Evolutionary conservation across 2,113 vertebrate species (phyloP), one percentile per base, ranked within the genome.

Genomic region (Equus przewalskii): DNA sequence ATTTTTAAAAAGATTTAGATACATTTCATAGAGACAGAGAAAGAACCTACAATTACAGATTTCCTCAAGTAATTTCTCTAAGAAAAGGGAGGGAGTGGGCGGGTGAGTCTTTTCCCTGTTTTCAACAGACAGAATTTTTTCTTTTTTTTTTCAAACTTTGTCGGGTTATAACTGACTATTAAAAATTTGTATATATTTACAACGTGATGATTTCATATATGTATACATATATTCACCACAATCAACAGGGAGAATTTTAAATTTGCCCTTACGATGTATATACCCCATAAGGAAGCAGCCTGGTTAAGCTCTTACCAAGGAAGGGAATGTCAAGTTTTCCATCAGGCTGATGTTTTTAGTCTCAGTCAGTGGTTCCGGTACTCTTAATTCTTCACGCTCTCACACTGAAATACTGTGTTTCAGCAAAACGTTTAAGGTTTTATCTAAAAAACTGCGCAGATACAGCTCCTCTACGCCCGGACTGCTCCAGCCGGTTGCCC

Each of bases 61-160:
- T 95, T 96, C 69, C 75, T 76, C 58, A 97, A 41, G 26, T 76
- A 94, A 62, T 51, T 51, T 9, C n/a, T 88, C 28, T 69, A 76
- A 79, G 49, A 82, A 89, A 94, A 94, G 21, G 8, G 24, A 82
- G 60, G 56, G 14, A 62, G 14, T 44, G 8, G 22, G 56, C 36
- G 7, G 15, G 12, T 24, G 28, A 60, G 3, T 82, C 41, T 73
- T 14, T 72, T 65, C 11, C 19, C 15, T 76, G 21, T 72, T 60
- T 82, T 64, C 62, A 92, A 75, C 0, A 70, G 44, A 19, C 6
- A 24, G 1, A 44, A 56, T 46, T 64, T 60, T 70, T 83, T 19
- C 41, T 46, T 69, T 67, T 26, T 46, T 26, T 58, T 49, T 51
- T 24, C 44, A 44, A 95, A 70, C 44, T 19, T 72, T 13, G 21